phyloP scores from a whole-genome alignment of 37 sponge, comb jelly and placozoan species.

The Chondrosia reniformis region DNA sequence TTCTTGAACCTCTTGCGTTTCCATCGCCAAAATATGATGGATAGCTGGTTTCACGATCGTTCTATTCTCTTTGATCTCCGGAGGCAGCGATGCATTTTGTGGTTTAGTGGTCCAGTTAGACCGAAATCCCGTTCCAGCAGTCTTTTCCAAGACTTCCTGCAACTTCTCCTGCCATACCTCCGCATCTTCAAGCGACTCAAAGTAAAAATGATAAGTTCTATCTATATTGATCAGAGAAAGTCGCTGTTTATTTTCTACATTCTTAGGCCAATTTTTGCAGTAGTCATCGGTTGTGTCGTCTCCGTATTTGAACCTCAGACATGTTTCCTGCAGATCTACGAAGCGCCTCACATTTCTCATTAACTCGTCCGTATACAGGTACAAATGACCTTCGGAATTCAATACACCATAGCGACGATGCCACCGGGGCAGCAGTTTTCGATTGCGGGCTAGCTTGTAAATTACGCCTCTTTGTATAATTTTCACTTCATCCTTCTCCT shows the following conservation, averaged over 20 bases:
- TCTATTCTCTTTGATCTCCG: not conserved
- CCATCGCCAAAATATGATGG: too few species aligned
- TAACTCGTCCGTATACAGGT: slow-evolving; percentile 20
- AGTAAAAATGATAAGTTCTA: slow-evolving; percentile 36
- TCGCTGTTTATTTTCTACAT: not conserved
- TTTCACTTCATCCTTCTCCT: not conserved
- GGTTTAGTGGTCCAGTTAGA: not conserved
- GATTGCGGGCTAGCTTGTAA: slow-evolving; percentile 38
- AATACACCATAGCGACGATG: slow-evolving; percentile 42
- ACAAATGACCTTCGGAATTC: slow-evolving; percentile 33
- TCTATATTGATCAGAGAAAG: slow-evolving; percentile 41
- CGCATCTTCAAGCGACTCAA: slow-evolving; percentile 18
- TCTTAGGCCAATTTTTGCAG: slow-evolving; percentile 37
- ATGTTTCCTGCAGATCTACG: slow-evolving; percentile 15
- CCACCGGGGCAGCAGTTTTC: slow-evolving; percentile 10
- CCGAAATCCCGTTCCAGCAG: not conserved
- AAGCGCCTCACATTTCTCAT: not conserved
- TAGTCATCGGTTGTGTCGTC: slow-evolving; percentile 27
- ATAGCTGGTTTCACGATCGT: too few species aligned
- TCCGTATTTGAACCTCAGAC: slow-evolving; percentile 31
- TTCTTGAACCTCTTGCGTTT: too few species aligned
- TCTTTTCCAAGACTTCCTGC: not conserved
- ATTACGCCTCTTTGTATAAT: slow-evolving; percentile 11
- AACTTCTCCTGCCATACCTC: slow-evolving; percentile 20
- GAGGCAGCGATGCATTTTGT: not conserved